Conservation (phyloP, 2,113 vertebrate species). For the Taurulus bubalis region DNA sequence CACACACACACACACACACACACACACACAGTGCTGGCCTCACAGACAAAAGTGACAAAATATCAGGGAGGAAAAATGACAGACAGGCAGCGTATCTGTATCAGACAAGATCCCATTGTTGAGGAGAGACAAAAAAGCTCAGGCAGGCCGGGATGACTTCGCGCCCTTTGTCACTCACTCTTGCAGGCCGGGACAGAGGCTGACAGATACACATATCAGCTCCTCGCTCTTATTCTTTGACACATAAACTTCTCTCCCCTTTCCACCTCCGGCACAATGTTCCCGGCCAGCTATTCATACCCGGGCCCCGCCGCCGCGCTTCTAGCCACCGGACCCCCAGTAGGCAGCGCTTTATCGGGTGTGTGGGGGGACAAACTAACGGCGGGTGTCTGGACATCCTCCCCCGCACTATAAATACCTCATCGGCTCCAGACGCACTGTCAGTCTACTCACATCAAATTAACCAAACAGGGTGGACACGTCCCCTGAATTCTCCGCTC, state of each 20-base stretch:
- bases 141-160: slow-evolving; percentile 51
- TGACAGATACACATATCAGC: slow-evolving; percentile 66
- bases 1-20: slow-evolving; percentile 45
- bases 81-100: slow-evolving; percentile 72
- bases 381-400: slow-evolving; percentile 34
- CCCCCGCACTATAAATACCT: slow-evolving; percentile 59
- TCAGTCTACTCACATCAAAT: slow-evolving; percentile 76
- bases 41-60: slow-evolving; percentile 69
- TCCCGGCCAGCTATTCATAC: slow-evolving; percentile 60
- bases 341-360: slow-evolving; percentile 31
- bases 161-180: slow-evolving; percentile 58
- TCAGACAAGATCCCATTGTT: slow-evolving; percentile 74
- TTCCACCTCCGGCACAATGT: slow-evolving; percentile 33
- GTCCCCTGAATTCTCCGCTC: slow-evolving; percentile 59
- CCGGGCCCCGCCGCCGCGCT: neutral
- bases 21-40: slow-evolving; percentile 12
- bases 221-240: slow-evolving; percentile 58
- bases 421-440: slow-evolving; percentile 49
- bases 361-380: slow-evolving; percentile 35
- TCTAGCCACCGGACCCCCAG: neutral
- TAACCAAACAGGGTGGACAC: slow-evolving; percentile 67
- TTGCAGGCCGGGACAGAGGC: slow-evolving; percentile 47
- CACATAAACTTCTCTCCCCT: slow-evolving; percentile 59
- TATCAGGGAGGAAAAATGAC: slow-evolving; percentile 72
- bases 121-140: slow-evolving; percentile 58